Evolutionary conservation across 2,113 vertebrate species (phyloP).

Genomic region (Cynocephalus volans): DNA sequence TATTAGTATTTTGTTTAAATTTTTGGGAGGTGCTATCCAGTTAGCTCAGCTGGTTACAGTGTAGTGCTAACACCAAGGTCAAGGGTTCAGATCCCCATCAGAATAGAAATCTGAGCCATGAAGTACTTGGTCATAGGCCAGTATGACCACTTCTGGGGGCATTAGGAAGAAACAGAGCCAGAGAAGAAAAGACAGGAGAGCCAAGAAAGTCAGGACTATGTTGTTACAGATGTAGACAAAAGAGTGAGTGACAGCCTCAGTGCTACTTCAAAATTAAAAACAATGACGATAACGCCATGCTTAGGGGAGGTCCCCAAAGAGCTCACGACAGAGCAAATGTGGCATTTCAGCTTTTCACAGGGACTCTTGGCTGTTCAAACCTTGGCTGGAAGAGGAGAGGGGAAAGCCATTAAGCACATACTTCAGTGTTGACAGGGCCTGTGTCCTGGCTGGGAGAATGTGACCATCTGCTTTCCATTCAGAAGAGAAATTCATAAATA

Average conservation of each 20-base stretch:
- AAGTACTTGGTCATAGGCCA: background rate
- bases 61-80: too few species aligned
- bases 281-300: background rate
- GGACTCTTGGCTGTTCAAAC: background rate
- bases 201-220: background rate
- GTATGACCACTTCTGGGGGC: background rate
- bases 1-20: too few species aligned
- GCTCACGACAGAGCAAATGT: background rate
- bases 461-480: slow-evolving; percentile 25
- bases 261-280: background rate
- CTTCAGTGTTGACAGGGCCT: background rate
- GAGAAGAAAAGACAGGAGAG: background rate
- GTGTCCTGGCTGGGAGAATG: background rate
- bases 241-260: background rate
- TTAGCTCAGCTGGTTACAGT: too few species aligned
- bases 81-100: too few species aligned
- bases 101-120: background rate
- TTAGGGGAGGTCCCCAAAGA: background rate
- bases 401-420: background rate
- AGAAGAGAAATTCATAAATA: slow-evolving; percentile 29
- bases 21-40: too few species aligned
- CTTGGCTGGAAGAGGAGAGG: background rate
- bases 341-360: background rate
- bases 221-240: background rate
- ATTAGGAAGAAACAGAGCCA: slow-evolving; percentile 37